phyloP scores from a whole-genome alignment of 2,113 vertebrate genomes.

The Syngnathus scovelli region DNA sequence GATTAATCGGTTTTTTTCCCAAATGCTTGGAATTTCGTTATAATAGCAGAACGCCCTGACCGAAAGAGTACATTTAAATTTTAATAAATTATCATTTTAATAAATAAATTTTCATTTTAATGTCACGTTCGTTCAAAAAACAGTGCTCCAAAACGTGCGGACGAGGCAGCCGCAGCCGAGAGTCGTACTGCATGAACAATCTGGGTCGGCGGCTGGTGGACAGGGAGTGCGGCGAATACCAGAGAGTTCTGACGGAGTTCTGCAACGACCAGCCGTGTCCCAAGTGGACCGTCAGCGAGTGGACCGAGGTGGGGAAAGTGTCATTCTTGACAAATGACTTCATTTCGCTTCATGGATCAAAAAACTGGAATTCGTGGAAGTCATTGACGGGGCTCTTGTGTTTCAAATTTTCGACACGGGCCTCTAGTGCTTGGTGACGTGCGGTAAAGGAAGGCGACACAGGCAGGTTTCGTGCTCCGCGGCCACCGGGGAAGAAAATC shows the following conservation, averaged over 20 bases:
- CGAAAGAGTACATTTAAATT: neutral
- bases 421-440: conserved; percentile 82
- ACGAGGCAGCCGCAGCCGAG: conserved; percentile 76
- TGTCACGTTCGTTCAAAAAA: neutral
- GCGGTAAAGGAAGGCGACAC: conserved; percentile 83
- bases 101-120: too few relatives aligned
- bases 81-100: too few relatives aligned
- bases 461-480: conserved; percentile 79
- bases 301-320: conserved; percentile 82
- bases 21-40: too few relatives aligned
- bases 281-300: conserved; percentile 81
- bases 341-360: neutral
- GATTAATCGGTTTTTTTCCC: too few relatives aligned
- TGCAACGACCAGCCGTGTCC: conserved; percentile 87
- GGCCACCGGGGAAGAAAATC: conserved; percentile 70
- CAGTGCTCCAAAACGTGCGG: conserved; percentile 92
- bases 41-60: too few relatives aligned
- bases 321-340: neutral
- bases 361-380: neutral
- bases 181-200: conserved; percentile 86
- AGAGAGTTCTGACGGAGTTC: conserved; percentile 66
- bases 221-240: conserved; percentile 76
- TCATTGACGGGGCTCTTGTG: too few relatives aligned
- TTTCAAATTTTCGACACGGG: too few relatives aligned
- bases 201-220: conserved; percentile 80